Percentiles rank a stretch among this genome's conserved stretches.
phyloP scores from a whole-genome alignment of 2,797 vertebrate species.

The Prionace glauca region DNA sequence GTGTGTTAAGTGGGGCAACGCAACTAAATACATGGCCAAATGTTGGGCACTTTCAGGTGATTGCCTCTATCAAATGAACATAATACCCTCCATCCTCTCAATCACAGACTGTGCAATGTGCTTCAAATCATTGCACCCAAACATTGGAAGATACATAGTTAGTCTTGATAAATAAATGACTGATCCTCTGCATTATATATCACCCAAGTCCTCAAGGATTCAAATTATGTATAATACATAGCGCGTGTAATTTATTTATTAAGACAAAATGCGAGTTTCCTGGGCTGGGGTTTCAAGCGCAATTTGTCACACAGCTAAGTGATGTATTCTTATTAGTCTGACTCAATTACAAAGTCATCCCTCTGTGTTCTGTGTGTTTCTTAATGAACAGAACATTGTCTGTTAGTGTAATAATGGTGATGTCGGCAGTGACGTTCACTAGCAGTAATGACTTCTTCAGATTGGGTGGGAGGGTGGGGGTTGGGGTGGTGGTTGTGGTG shows the following conservation, averaged over 20 bases:
- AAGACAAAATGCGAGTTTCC: conserved; percentile 88
- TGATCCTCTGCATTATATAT: conserved; percentile 87
- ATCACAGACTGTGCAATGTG: neutral
- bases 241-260: conserved; percentile 94
- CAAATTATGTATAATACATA: conserved; percentile 87
- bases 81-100: neutral
- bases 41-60: neutral
- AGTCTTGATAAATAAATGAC: conserved; percentile 94
- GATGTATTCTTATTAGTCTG: conserved; percentile 77
- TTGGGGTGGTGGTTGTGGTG: too few relatives aligned
- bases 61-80: conserved; percentile 12
- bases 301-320: conserved; percentile 71
- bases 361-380: conserved; percentile 64
- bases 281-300: conserved; percentile 71
- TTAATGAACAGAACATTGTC: conserved; percentile 55
- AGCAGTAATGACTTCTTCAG: conserved; percentile 36
- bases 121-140: neutral
- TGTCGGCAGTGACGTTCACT: conserved; percentile 19
- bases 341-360: conserved; percentile 75
- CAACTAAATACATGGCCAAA: neutral
- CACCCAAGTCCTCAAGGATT: conserved; percentile 82
- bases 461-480: neutral
- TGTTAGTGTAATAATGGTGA: conserved; percentile 34
- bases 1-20: conserved; percentile 19
- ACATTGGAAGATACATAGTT: conserved; percentile 64